A percentile compares a stretch with the other conserved stretches of the same genome.
These are phyloP conservation scores for Dynastes tityus DNA, from an alignment of 2,888 invertebrate genomes.

Conservation along the genomic window DNA sequence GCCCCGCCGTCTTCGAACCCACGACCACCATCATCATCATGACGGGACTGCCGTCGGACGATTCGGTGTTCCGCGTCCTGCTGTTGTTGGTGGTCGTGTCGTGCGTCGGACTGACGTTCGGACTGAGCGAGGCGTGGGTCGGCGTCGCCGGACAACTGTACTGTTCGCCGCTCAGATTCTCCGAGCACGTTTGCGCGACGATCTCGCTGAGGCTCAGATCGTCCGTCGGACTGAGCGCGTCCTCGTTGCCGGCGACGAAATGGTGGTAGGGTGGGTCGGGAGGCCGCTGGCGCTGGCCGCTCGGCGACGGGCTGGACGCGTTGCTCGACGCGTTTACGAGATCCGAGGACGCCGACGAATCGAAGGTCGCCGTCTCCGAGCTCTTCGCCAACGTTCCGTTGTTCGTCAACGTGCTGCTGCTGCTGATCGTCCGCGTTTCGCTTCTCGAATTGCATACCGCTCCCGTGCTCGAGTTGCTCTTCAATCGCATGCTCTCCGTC, in stretches of 20 bases:
- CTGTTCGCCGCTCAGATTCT: slow-evolving; percentile 67
- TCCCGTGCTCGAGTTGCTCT: slow-evolving; percentile 62
- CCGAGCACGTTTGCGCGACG: slow-evolving; percentile 62
- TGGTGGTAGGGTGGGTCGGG: slow-evolving; percentile 59
- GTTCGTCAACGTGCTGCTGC: slow-evolving; percentile 37
- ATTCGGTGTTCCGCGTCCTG: slow-evolving; percentile 57
- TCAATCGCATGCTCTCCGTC: slow-evolving; percentile 52
- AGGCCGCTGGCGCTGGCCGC: slow-evolving; percentile 1
- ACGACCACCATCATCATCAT: not conserved
- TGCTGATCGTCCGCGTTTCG: slow-evolving; percentile 49
- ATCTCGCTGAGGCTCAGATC: slow-evolving; percentile 67
- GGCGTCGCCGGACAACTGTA: slow-evolving; percentile 66
- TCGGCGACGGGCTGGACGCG: slow-evolving; percentile 28
- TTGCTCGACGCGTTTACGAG: slow-evolving; percentile 34
- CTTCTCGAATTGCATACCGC: slow-evolving; percentile 55
- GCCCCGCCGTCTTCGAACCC: not conserved
- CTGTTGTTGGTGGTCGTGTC: not conserved
- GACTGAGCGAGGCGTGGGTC: slow-evolving; percentile 64
- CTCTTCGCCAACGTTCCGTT: slow-evolving; percentile 35
- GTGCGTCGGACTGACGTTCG: slow-evolving; percentile 66
- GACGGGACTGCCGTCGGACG: slow-evolving; percentile 54
- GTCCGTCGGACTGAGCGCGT: slow-evolving; percentile 59
- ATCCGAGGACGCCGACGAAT: slow-evolving; percentile 50
- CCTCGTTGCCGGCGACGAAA: slow-evolving; percentile 60
- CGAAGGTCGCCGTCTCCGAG: slow-evolving; percentile 48